Evolutionary conservation across 2,113 vertebrate species (phyloP), one percentile per base, ranked within the genome.

Genomic region (Anguilla rostrata): DNA sequence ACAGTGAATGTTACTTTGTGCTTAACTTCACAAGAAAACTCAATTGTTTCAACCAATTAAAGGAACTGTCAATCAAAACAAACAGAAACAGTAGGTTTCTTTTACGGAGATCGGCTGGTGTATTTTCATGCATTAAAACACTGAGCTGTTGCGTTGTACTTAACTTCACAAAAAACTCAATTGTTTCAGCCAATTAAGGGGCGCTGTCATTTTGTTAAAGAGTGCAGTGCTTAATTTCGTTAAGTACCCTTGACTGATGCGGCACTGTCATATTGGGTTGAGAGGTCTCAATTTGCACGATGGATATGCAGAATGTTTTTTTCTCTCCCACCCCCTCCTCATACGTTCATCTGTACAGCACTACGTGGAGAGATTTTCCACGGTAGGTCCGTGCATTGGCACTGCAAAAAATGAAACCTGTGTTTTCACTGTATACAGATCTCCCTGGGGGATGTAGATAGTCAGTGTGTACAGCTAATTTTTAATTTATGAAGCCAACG

Each of bases 251-350:
- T 81, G 84, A 39, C 34, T 85, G 53, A 86, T 43, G 85, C 56
- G 0, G 53, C 7, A 39, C 53, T 16, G 29, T 56, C 80, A 60
- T 29, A n/a, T 86, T 49, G 34, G 56, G 60, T 81, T 81, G 79
- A 90, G 63, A 57, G 78, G 57, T 39, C 85, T 86, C 63, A 71
- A 53, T 83, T 83, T 84, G 66, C 91, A 91, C 86, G 89, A 7
- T 15, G 63, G 78, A 56, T 46, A 46, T 79, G 85, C 75, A 86
- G 88, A 87, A 90, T 86, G 83, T 80, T 14, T 87, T 75, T 87
- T 91, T 92, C 89, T 84, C 90, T 84, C 86, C 82, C 85, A 89
- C 88, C 85, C 82, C 83, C 88, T 71, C 79, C 53, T 60, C 60
- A 88, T n/a, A n/a, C n/a, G 8, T 12, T 29, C 57, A 88, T 90